Evolutionary conservation across 1,140 invertebrate genomes (phyloP), one percentile per base, ranked within the genome.

Genomic region (Sycophila sp.): DNA sequence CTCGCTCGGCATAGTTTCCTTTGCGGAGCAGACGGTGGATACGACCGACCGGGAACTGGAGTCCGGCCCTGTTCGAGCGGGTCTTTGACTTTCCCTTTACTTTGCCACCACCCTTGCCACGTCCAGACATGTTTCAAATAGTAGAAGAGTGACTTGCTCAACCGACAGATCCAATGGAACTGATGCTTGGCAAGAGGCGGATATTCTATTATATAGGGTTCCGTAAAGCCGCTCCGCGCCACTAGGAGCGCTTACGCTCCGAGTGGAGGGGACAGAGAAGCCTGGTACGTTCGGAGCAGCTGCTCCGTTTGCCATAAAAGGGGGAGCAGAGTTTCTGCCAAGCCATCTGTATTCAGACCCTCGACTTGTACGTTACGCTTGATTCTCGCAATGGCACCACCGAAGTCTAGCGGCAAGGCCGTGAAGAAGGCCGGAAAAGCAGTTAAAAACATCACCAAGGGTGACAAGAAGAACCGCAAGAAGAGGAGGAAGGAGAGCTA

Each of bases 11-110:
- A 78, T 93, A 93, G 74, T 92, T 89, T 19, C 91, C 91, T 77
- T 92, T 93, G 1, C 91, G 82, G 11, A 94, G 79, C 7, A 91
- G 79, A 75, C 92, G 87, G 78, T 92, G 90, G 68, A 94, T 91
- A 81, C 91, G 85, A 38, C 90, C 91, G 22, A 93, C 91, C 1
- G 91, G 91, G 76, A 93, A 93, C 75, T 92, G 90, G 22, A 93
- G 84, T 62, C 91, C 91, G 65, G 91, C 91, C 64, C 91, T 82
- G 62, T 81, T 87, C 0, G 91, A 91, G 30, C 90, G 87, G 19
- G 88, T 87, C 84, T 89, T 91, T 68, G 87, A 82, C 79, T 90
- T 90, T 74, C 86, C 86, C 82, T 90, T 91, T 0, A 86, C 84
- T 86, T 92, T 92, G 2, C 87, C 87, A 40, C 88, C 89, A 40